A percentile compares a stretch with the other conserved stretches of the same genome.
phyloP scores from a whole-genome alignment of 2,888 invertebrate species.

The Eilema depressum region DNA sequence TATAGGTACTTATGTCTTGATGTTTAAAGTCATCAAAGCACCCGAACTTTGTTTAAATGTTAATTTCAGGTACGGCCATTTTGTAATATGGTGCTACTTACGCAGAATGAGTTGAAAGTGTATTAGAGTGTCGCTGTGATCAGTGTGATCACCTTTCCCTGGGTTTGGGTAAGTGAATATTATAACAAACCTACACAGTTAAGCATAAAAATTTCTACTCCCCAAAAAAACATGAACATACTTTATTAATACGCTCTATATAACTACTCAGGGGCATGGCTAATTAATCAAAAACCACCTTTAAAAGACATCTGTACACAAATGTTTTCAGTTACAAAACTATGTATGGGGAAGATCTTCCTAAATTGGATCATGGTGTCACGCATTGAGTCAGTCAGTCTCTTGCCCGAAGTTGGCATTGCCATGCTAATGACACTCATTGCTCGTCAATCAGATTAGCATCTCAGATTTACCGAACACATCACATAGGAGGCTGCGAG shows the following conservation, averaged over 20 bases:
- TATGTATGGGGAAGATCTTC: neutral
- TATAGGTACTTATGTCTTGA: too few species aligned
- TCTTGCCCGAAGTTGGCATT: slow-evolving; percentile 68
- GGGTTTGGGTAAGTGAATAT: neutral
- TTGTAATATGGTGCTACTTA: too few species aligned
- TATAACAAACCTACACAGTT: neutral
- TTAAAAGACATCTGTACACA: neutral
- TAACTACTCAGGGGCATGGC: neutral
- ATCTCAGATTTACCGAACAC: slow-evolving; percentile 68
- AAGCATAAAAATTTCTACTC: neutral
- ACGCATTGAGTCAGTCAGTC: slow-evolving; percentile 14
- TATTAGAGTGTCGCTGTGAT: neutral
- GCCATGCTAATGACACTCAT: slow-evolving; percentile 77
- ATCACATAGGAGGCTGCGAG: slow-evolving; percentile 46
- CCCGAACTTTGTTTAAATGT: too few species aligned
- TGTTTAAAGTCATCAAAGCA: too few species aligned
- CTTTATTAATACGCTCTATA: neutral
- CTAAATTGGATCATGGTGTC: neutral
- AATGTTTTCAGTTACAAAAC: neutral
- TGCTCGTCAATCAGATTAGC: slow-evolving; percentile 80
- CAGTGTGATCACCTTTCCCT: neutral
- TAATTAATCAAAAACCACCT: neutral
- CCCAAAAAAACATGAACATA: neutral
- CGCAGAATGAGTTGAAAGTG: neutral
- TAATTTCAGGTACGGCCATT: too few species aligned